A percentile compares a stretch with the other conserved stretches of the same genome.
phyloP scores from a whole-genome alignment of 2,797 vertebrate genomes.

The Oreochromis grahami region DNA sequence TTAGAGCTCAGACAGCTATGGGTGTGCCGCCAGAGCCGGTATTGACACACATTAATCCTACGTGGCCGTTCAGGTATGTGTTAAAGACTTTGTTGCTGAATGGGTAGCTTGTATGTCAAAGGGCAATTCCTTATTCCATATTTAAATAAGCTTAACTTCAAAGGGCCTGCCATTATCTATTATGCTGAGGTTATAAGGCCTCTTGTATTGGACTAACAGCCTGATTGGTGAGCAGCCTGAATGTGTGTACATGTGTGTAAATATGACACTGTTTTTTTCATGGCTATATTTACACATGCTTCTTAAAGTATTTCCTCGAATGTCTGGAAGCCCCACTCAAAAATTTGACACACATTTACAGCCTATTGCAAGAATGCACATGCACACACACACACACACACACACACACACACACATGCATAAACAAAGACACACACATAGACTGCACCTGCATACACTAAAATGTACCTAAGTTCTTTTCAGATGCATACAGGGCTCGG shows the following conservation, averaged over 20 bases:
- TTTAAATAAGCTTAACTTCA: slow-evolving; percentile 68
- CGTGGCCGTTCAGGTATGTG: slow-evolving; percentile 62
- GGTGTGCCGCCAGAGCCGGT: slow-evolving; percentile 17
- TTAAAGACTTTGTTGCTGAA: slow-evolving; percentile 55
- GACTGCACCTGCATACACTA: slow-evolving; percentile 14
- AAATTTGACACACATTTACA: slow-evolving; percentile 45
- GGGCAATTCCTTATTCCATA: slow-evolving; percentile 47
- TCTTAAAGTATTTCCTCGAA: slow-evolving; percentile 56
- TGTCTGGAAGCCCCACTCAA: slow-evolving; percentile 34
- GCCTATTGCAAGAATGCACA: not conserved
- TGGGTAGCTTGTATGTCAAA: slow-evolving; percentile 56
- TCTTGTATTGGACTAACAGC: slow-evolving; percentile 35
- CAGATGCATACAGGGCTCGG: slow-evolving; percentile 49
- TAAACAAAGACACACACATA: slow-evolving; percentile 12
- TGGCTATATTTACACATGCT: slow-evolving; percentile 60
- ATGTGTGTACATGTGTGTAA: slow-evolving; percentile 51
- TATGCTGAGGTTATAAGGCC: slow-evolving; percentile 42
- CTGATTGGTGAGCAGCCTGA: slow-evolving; percentile 28
- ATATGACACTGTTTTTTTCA: slow-evolving; percentile 53
- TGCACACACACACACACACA: too few relatives aligned
- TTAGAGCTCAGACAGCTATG: slow-evolving; percentile 1
- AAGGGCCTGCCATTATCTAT: slow-evolving; percentile 62
- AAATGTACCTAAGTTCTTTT: slow-evolving; percentile 28
- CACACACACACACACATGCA: not conserved
- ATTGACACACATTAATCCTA: slow-evolving; percentile 58